Percentiles rank a stretch among this genome's conserved stretches.
phyloP scores from a whole-genome alignment of 2,797 vertebrate species.

The Phalanger gymnotis region DNA sequence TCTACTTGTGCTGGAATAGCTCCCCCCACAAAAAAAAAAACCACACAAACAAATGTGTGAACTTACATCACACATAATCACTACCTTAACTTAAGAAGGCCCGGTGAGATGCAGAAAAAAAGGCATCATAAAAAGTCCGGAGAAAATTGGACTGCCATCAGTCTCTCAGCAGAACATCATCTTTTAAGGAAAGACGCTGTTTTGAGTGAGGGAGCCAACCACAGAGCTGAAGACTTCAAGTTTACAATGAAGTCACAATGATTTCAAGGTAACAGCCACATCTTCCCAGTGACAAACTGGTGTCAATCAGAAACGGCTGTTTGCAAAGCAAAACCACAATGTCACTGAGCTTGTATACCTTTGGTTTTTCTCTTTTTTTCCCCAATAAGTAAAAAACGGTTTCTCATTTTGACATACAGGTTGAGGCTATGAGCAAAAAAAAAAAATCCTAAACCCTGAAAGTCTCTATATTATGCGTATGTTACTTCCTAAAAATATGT shows the following conservation, averaged over 20 bases:
- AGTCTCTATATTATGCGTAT: background rate
- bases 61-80: background rate
- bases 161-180: background rate
- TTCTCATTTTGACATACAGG: background rate
- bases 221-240: constrained; percentile 31
- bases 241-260: constrained; percentile 26
- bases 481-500: background rate
- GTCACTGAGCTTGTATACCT: background rate
- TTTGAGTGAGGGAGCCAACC: constrained; percentile 23
- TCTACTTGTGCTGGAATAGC: background rate
- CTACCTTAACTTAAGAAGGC: constrained; percentile 18
- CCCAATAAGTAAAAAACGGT: background rate
- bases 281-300: constrained; percentile 25
- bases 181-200: constrained; percentile 40
- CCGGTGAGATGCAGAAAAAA: constrained; percentile 35
- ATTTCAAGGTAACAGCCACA: constrained; percentile 40
- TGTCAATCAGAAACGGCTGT: constrained; percentile 32
- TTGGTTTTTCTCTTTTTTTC: background rate
- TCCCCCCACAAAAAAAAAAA: background rate
- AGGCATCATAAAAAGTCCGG: background rate
- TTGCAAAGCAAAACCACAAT: background rate
- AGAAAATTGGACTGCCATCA: constrained; percentile 5
- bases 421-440: background rate
- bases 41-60: constrained; percentile 32
- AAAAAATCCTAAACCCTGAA: constrained; percentile 7